phyloP scores from a whole-genome alignment of 2,888 invertebrate genomes.

The Xylocampa areola region DNA sequence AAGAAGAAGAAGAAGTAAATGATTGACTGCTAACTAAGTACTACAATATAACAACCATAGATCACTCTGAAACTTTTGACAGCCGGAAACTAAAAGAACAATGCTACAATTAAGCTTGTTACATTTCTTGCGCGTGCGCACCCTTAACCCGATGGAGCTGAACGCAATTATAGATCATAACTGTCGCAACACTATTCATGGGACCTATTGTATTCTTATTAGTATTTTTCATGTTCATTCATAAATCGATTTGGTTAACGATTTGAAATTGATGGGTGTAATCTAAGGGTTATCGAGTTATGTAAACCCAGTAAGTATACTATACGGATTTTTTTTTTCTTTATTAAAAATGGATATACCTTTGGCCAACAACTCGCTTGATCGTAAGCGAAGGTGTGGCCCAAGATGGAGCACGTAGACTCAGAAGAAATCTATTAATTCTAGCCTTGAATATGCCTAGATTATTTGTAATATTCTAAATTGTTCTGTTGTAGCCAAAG shows the following conservation, averaged over 20 bases:
- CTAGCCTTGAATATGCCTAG: too few relatives aligned
- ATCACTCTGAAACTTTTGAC: conserved; percentile 49
- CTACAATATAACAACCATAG: conserved; percentile 31
- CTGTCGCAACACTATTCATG: conserved; percentile 59
- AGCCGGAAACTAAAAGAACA: conserved; percentile 67
- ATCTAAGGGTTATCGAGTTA: conserved; percentile 19
- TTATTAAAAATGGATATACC: background rate
- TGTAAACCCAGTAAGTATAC: background rate
- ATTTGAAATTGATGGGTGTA: conserved; percentile 26
- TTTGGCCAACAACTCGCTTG: too few relatives aligned
- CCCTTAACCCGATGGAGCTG: conserved; percentile 53
- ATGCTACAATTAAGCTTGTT: conserved; percentile 57
- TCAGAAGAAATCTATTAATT: too few relatives aligned
- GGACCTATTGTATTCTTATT: conserved; percentile 69
- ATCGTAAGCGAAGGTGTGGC: too few relatives aligned
- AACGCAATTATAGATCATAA: conserved; percentile 57
- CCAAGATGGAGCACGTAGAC: too few relatives aligned
- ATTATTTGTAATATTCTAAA: too few relatives aligned
- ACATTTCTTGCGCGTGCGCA: conserved; percentile 63
- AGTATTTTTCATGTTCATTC: conserved; percentile 53
- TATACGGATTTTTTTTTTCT: background rate
- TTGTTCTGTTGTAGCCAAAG: too few relatives aligned
- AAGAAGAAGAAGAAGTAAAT: too few relatives aligned
- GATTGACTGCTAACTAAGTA: conserved; percentile 7
- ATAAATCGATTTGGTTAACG: conserved; percentile 38